Evolutionary conservation across 2,113 vertebrate species (phyloP).

Genomic region (Leucoraja erinaceus): DNA sequence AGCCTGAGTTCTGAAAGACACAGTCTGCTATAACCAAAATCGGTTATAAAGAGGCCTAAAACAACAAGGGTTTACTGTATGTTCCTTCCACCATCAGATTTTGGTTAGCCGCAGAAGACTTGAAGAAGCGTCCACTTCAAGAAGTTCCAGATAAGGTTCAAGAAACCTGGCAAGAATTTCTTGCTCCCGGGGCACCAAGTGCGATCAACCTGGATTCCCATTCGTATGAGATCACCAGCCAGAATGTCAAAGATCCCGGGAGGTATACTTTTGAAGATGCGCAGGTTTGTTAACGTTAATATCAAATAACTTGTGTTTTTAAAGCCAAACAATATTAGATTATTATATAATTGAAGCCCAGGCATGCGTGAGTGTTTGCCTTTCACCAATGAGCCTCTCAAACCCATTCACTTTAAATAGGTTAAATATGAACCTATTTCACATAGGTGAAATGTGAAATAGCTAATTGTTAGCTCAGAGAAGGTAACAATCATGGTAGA

Average conservation of each 20-base stretch:
- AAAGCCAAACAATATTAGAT: conserved; percentile 41
- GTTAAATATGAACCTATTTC: too few species aligned
- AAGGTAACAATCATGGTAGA: too few species aligned
- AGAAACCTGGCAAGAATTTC: conserved; percentile 94
- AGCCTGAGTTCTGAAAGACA: too few species aligned
- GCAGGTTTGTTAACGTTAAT: conserved; percentile 65
- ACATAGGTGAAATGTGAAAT: too few species aligned
- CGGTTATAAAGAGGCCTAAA: too few species aligned
- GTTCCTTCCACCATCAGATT: conserved; percentile 60
- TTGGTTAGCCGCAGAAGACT: conserved; percentile 89
- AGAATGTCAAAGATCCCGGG: conserved; percentile 88
- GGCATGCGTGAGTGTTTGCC: background rate
- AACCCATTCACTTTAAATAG: background rate
- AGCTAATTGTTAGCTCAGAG: too few species aligned
- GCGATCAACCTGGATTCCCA: conserved; percentile 94
- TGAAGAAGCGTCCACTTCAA: conserved; percentile 81
- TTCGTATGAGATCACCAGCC: conserved; percentile 90
- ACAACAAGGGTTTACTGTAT: background rate
- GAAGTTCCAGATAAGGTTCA: conserved; percentile 76
- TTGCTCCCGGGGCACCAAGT: conserved; percentile 85
- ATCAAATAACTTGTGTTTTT: conserved; percentile 44
- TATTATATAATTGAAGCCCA: conserved; percentile 38
- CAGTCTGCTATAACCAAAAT: too few species aligned
- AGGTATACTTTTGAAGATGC: conserved; percentile 92
- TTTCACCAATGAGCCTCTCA: background rate